Conservation (phyloP, 2,888 invertebrate species). For the Creontiades dilutus region DNA sequence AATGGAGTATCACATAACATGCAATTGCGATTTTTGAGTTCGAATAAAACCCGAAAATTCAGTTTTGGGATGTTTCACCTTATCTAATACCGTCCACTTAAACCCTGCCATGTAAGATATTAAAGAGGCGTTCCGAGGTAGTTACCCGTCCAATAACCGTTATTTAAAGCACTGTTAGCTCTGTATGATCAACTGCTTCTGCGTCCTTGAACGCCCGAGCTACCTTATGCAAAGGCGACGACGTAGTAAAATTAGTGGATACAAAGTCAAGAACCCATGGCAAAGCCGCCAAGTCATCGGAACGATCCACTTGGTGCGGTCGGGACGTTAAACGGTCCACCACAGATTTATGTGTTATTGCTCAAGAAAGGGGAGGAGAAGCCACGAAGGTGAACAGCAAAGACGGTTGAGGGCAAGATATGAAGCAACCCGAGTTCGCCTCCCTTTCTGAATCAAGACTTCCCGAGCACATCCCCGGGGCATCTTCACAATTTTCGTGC, state of each 20-base stretch:
- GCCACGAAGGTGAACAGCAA: constrained; percentile 55
- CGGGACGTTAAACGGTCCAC: constrained; percentile 54
- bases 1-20: too few species aligned
- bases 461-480: constrained; percentile 28
- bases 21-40: too few species aligned
- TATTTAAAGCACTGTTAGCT: too few species aligned
- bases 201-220: too few species aligned
- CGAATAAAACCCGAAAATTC: too few species aligned
- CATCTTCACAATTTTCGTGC: constrained; percentile 27
- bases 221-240: too few species aligned
- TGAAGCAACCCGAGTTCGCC: constrained; percentile 49
- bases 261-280: constrained; percentile 63
- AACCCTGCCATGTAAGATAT: too few species aligned
- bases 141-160: too few species aligned
- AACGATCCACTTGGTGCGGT: constrained; percentile 51
- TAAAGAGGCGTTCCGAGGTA: too few species aligned
- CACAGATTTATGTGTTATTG: constrained; percentile 62
- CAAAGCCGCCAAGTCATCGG: constrained; percentile 40
- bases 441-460: constrained; percentile 53
- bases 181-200: too few species aligned
- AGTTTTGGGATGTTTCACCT: too few species aligned
- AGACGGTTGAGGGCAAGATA: constrained; percentile 55
- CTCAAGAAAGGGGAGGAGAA: constrained; percentile 61
- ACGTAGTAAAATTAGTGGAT: neutral
- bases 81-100: too few species aligned